A percentile compares a stretch with the other conserved stretches of the same genome.
These are phyloP conservation scores for Achatina immaculata DNA, from an alignment of 1,140 invertebrate species.

Conservation along the genomic window DNA sequence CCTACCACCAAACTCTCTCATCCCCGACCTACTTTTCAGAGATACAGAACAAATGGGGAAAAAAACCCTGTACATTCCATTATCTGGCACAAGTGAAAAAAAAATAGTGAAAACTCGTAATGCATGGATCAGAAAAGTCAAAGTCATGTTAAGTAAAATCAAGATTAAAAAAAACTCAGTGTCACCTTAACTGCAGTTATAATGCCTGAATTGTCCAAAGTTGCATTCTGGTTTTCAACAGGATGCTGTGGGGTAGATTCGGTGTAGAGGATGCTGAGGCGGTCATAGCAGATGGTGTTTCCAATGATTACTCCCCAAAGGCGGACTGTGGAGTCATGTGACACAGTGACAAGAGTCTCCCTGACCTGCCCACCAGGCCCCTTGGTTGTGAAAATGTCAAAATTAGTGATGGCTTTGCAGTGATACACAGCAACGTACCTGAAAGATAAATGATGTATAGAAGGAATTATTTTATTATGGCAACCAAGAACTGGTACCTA, in stretches of 20 bases:
- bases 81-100: no score
- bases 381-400: slow-evolving; percentile 10
- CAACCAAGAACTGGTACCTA: no score
- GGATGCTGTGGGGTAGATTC: not conserved
- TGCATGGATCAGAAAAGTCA: no score
- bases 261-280: slow-evolving; percentile 22
- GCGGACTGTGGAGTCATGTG: slow-evolving; percentile 23
- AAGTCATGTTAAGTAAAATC: no score
- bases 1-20: no score
- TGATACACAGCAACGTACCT: slow-evolving; percentile 32
- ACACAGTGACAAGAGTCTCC: slow-evolving; percentile 25
- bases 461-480: no score
- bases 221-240: not conserved
- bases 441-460: not conserved
- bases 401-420: slow-evolving; percentile 21
- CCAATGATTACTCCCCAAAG: slow-evolving; percentile 12
- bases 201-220: slow-evolving; percentile 3
- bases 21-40: no score
- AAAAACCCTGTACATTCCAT: no score
- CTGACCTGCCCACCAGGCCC: not conserved
- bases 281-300: slow-evolving; percentile 22
- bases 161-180: no score
- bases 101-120: no score
- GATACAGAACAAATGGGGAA: no score
- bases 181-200: slow-evolving; percentile 23